Percentiles rank a stretch among this genome's conserved stretches.
Evolutionary conservation across 2,888 invertebrate genomes (phyloP).

Genomic region (Drosophila subquinaria): DNA sequence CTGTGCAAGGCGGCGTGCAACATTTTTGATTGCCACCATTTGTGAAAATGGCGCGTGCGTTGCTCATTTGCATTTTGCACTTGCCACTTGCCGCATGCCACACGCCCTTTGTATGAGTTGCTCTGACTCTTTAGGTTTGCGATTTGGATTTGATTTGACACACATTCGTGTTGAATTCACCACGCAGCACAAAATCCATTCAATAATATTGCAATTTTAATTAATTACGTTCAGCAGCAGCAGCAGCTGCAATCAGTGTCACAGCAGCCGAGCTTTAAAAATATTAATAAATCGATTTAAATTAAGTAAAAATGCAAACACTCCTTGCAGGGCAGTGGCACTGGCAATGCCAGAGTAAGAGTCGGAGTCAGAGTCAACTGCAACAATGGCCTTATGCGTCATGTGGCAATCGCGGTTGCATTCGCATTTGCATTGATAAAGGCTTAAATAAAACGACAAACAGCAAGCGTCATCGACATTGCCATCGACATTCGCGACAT

Average conservation of each 20-base stretch:
- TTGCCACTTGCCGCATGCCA: conserved; percentile 19
- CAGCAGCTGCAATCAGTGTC: conserved; percentile 38
- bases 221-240: conserved; percentile 42
- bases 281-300: conserved; percentile 69
- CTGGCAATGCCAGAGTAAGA: background rate
- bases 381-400: conserved; percentile 31
- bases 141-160: conserved; percentile 36
- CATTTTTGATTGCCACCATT: conserved; percentile 68
- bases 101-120: background rate
- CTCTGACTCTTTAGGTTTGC: conserved; percentile 7
- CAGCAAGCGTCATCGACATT: conserved; percentile 49
- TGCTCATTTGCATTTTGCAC: conserved; percentile 48
- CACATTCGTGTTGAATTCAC: conserved; percentile 15
- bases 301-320: conserved; percentile 74
- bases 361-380: conserved; percentile 1
- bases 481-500: conserved; percentile 38
- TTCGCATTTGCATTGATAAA: conserved; percentile 68
- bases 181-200: conserved; percentile 13
- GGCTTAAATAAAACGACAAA: conserved; percentile 67
- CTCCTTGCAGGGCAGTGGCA: conserved; percentile 3
- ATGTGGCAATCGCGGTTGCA: conserved; percentile 45
- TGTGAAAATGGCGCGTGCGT: conserved; percentile 68
- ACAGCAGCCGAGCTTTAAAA: conserved; percentile 45
- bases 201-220: conserved; percentile 50
- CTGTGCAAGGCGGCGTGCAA: conserved; percentile 1